phyloP scores from a whole-genome alignment of 2,797 vertebrate species.

The Neopelma chrysocephalum region DNA sequence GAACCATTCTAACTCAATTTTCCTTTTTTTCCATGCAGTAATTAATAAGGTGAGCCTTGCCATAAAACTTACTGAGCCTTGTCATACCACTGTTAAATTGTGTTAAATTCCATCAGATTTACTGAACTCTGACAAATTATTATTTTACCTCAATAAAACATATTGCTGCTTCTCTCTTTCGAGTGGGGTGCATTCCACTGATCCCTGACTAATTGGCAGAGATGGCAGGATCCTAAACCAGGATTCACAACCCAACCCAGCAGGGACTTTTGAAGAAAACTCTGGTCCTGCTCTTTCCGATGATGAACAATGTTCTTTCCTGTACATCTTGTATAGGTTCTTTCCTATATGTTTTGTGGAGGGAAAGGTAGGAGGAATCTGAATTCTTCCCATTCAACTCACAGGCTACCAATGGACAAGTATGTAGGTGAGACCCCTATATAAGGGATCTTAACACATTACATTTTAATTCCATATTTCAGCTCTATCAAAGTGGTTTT shows the following conservation, averaged over 20 bases:
- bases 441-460: not conserved
- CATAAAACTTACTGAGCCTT: not conserved
- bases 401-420: not conserved
- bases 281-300: not conserved
- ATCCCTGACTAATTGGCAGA: not conserved
- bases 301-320: not conserved
- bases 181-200: not conserved
- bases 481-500: not conserved
- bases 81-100: not conserved
- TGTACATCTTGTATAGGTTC: not conserved
- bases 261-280: not conserved
- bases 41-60: not conserved
- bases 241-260: not conserved
- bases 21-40: not conserved
- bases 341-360: not conserved
- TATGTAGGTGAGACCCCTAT: not conserved
- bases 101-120: not conserved
- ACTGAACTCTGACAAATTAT: not conserved
- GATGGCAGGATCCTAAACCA: not conserved
- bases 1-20: not conserved
- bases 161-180: not conserved
- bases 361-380: not conserved
- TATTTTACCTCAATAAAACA: not conserved
- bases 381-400: not conserved
- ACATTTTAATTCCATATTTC: not conserved